Conservation (phyloP, 2,797 vertebrate species). For the Microhierax caerulescens region DNA sequence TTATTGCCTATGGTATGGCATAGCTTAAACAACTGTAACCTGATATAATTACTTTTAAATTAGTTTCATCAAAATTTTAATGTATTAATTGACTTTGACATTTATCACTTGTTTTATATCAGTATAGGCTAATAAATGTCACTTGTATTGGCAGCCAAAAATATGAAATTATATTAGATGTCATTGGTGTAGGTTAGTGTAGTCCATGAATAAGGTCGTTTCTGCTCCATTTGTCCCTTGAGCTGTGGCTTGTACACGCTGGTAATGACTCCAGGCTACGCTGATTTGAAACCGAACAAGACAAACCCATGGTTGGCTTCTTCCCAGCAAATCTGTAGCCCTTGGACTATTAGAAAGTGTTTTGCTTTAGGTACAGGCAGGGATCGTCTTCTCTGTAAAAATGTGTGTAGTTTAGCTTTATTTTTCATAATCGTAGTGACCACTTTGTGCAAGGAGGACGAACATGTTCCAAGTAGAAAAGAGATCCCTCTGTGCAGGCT, state of each 20-base stretch:
- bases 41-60: slow-evolving; percentile 44
- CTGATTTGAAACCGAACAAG: not conserved
- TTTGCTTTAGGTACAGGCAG: not conserved
- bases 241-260: not conserved
- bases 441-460: not conserved
- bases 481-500: not conserved
- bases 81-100: slow-evolving; percentile 40
- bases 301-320: not conserved
- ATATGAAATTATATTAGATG: not conserved
- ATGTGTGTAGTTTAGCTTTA: not conserved
- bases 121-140: slow-evolving; percentile 29
- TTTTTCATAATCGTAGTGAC: not conserved
- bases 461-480: not conserved
- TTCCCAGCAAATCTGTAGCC: not conserved
- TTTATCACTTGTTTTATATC: slow-evolving; percentile 49
- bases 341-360: not conserved
- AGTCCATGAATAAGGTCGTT: not conserved
- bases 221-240: not conserved
- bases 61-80: slow-evolving; percentile 23
- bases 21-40: slow-evolving; percentile 38
- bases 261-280: not conserved
- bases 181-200: not conserved
- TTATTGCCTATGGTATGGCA: not conserved
- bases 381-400: not conserved
- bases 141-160: not conserved